Evolutionary conservation across 2,888 invertebrate species (phyloP).

Genomic region (Cantharis lateralis): DNA sequence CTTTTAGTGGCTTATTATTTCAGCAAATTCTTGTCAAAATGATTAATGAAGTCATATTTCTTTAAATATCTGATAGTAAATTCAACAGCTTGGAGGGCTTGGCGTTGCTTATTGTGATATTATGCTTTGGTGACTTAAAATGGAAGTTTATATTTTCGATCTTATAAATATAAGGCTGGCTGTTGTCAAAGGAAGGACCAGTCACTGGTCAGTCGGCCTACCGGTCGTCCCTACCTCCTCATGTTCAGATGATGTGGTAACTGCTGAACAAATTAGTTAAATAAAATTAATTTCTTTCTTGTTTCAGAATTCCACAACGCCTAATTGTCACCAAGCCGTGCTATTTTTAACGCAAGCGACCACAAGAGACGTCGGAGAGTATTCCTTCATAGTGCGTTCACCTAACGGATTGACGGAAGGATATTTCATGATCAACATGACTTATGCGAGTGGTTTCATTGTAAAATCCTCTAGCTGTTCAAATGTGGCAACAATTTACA

Average conservation of each 20-base stretch:
- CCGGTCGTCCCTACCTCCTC: no score
- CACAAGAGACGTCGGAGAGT: constrained; percentile 65
- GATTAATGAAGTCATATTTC: background rate
- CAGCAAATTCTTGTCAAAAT: background rate
- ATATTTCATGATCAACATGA: constrained; percentile 66
- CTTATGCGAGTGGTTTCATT: constrained; percentile 56
- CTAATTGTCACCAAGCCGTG: constrained; percentile 64
- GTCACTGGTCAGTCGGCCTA: no score
- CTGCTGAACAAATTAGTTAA: no score
- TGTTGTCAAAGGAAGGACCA: no score
- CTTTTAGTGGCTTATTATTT: background rate
- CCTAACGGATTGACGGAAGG: constrained; percentile 67
- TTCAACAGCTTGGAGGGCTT: no score
- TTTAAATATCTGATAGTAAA: background rate
- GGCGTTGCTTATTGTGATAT: no score
- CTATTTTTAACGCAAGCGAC: constrained; percentile 63
- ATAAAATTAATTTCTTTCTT: background rate
- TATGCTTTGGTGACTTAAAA: no score
- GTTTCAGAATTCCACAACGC: constrained; percentile 61
- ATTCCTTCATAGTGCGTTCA: constrained; percentile 66
- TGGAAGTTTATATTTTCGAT: no score
- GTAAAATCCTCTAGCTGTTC: constrained; percentile 39
- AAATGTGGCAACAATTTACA: constrained; percentile 46
- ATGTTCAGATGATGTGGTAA: no score
- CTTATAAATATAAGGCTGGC: no score